Evolutionary conservation across 2,113 vertebrate species (phyloP).

Genomic region (Varanus salvator): DNA sequence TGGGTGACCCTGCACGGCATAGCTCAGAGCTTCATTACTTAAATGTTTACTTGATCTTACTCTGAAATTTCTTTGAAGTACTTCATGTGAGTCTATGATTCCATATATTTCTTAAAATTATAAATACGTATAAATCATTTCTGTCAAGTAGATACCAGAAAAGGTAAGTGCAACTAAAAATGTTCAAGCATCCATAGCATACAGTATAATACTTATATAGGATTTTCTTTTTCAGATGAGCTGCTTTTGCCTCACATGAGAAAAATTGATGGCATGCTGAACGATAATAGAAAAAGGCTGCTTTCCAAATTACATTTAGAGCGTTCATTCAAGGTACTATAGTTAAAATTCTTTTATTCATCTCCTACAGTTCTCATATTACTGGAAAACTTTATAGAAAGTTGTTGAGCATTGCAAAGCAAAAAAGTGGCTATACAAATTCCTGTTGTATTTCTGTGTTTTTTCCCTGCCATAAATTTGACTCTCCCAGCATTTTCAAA

Average conservation of each 20-base stretch:
- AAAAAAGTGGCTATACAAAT: neutral
- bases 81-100: too few species aligned
- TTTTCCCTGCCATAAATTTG: neutral
- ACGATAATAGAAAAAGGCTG: slow-evolving; percentile 92
- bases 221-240: slow-evolving; percentile 84
- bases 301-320: slow-evolving; percentile 92
- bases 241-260: slow-evolving; percentile 95
- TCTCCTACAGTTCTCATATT: neutral
- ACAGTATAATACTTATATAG: neutral
- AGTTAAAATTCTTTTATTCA: slow-evolving; percentile 7
- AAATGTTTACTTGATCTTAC: neutral
- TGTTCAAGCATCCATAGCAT: neutral
- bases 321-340: slow-evolving; percentile 91
- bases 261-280: slow-evolving; percentile 94
- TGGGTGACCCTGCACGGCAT: too few species aligned
- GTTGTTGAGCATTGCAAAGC: neutral
- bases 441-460: neutral
- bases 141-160: neutral
- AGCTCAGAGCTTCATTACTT: too few species aligned
- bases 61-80: neutral
- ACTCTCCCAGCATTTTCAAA: neutral
- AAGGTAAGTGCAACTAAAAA: neutral
- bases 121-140: neutral
- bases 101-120: neutral
- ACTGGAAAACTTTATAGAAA: neutral